phyloP scores from a whole-genome alignment of 2,888 invertebrate genomes.

The Steinernema carpocapsae region DNA sequence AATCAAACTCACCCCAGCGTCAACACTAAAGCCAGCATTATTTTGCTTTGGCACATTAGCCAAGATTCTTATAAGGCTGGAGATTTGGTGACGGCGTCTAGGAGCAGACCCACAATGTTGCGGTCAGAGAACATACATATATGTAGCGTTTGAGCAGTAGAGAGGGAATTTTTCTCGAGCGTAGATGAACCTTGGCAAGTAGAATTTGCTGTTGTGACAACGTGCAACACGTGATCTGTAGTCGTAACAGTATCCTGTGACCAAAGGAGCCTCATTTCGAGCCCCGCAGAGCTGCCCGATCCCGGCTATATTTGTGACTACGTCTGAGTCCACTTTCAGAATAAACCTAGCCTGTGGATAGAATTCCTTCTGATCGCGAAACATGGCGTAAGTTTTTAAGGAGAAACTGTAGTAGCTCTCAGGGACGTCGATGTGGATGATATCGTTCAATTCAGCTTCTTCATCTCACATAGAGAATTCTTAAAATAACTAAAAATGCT shows the following conservation, averaged over 20 bases:
- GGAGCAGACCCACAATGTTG: neutral
- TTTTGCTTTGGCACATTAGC: neutral
- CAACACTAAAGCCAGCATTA: constrained; percentile 10
- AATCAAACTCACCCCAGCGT: no score
- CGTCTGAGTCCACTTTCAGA: constrained; percentile 34
- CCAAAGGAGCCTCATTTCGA: constrained; percentile 14
- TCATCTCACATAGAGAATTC: neutral
- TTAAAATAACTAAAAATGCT: no score
- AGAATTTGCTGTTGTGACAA: constrained; percentile 11
- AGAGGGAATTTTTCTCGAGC: constrained; percentile 15
- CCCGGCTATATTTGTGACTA: constrained; percentile 28
- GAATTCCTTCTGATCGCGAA: neutral
- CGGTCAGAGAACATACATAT: constrained; percentile 31
- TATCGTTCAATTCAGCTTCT: neutral
- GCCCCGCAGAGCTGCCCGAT: constrained; percentile 34
- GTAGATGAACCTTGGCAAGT: constrained; percentile 35
- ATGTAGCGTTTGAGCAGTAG: constrained; percentile 33
- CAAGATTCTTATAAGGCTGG: constrained; percentile 2
- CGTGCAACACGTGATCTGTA: neutral
- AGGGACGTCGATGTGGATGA: constrained; percentile 6
- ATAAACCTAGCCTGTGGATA: constrained; percentile 30
- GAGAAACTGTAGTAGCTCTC: constrained; percentile 38
- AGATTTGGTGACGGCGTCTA: neutral
- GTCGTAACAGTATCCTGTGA: constrained; percentile 36
- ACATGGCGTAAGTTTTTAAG: constrained; percentile 34